Evolutionary conservation across 1,140 invertebrate species (phyloP).

Genomic region (Aphelenchoides fujianensis): DNA sequence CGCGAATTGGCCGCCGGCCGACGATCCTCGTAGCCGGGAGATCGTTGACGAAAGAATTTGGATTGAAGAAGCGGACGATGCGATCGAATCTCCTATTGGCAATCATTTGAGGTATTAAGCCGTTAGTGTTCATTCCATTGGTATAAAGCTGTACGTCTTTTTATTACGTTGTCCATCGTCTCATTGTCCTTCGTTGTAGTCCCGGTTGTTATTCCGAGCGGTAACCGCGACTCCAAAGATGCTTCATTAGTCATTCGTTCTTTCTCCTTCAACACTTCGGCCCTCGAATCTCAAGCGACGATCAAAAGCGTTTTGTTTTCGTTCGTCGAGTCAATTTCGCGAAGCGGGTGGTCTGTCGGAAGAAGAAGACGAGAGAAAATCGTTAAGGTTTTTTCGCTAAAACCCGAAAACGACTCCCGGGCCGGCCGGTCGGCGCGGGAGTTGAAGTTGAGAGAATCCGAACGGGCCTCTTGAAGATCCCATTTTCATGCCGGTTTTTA

Average conservation of each 20-base stretch:
- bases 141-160: too few species aligned
- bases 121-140: too few species aligned
- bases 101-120: too few species aligned
- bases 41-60: too few species aligned
- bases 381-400: neutral
- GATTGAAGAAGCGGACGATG: too few species aligned
- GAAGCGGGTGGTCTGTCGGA: neutral
- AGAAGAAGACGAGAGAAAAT: neutral
- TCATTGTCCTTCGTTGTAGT: neutral
- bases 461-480: neutral
- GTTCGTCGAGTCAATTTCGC: conserved; percentile 1
- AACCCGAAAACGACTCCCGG: neutral
- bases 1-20: too few species aligned
- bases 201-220: neutral
- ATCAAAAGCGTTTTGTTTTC: too few species aligned
- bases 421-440: neutral
- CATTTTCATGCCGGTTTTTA: too few species aligned
- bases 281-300: too few species aligned
- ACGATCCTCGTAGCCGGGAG: too few species aligned
- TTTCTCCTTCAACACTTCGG: neutral
- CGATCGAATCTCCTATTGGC: too few species aligned
- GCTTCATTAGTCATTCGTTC: neutral
- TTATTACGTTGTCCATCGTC: too few species aligned
- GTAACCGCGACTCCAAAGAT: neutral
- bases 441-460: neutral